Evolutionary conservation across 1,140 invertebrate genomes (phyloP).

Genomic region (Sarcophaga peregrina): DNA sequence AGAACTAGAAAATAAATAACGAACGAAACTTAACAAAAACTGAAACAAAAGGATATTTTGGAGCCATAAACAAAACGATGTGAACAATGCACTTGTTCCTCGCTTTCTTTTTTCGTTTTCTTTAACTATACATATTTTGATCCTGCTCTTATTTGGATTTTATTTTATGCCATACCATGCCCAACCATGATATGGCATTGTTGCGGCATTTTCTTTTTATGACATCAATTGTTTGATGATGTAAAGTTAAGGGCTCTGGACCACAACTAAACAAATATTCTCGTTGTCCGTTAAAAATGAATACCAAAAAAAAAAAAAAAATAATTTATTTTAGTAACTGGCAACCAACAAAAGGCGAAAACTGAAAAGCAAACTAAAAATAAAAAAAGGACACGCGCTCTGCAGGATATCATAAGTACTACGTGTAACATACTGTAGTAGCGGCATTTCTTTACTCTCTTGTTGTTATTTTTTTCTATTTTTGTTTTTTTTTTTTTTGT

Average conservation of each 20-base stretch:
- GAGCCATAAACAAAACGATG: neutral
- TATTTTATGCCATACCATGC: neutral
- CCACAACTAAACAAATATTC: neutral
- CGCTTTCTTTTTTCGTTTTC: neutral
- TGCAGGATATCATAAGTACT: constrained; percentile 24
- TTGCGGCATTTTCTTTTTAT: constrained; percentile 22
- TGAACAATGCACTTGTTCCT: constrained; percentile 32
- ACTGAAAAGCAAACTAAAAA: neutral
- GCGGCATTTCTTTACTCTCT: too few relatives aligned
- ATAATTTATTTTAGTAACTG: neutral
- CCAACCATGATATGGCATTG: neutral
- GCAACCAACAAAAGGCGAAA: neutral
- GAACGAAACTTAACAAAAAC: too few relatives aligned
- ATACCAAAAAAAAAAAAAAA: neutral
- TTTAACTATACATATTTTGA: neutral
- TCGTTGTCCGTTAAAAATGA: neutral
- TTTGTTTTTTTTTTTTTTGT: constrained; percentile 8
- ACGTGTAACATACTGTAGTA: neutral
- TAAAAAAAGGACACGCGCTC: constrained; percentile 33
- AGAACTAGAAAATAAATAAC: neutral
- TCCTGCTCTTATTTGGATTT: neutral
- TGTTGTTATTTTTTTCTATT: too few relatives aligned
- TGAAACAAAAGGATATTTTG: constrained; percentile 34
- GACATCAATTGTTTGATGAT: constrained; percentile 22
- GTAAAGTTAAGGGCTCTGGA: constrained; percentile 17